A percentile compares a stretch with the other conserved stretches of the same genome.
Conservation (phyloP, 2,797 vertebrate genomes). For the Heterohyrax brucei region DNA sequence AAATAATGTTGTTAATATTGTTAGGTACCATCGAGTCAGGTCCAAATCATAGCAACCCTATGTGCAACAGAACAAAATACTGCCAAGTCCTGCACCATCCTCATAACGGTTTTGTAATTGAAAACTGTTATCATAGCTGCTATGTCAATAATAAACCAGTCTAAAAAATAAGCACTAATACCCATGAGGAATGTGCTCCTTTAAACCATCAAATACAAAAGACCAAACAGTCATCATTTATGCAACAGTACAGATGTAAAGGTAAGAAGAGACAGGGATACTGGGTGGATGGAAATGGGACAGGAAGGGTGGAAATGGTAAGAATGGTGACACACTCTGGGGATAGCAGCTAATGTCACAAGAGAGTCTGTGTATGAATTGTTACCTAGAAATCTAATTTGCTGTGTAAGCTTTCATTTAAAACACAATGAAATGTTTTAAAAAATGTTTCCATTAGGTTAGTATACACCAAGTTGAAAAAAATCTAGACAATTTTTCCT, state of each 20-base stretch:
- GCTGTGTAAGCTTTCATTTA: background rate
- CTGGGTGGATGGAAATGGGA: background rate
- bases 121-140: no score
- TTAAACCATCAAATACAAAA: background rate
- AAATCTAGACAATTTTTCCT: slow-evolving; percentile 3
- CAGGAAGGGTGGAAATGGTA: background rate
- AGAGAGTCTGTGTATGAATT: background rate
- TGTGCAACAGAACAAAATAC: no score
- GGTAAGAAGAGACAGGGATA: background rate
- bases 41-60: no score
- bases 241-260: background rate
- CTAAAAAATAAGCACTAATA: background rate
- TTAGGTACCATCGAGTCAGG: no score
- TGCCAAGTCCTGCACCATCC: no score
- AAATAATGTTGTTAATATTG: background rate
- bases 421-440: background rate
- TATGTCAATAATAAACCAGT: background rate
- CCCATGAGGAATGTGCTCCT: background rate
- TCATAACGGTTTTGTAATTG: no score
- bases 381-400: background rate
- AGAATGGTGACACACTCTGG: no score
- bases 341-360: background rate
- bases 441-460: background rate
- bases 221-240: background rate
- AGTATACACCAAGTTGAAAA: background rate